Percentiles rank a stretch among this genome's conserved stretches.
Evolutionary conservation across 2,113 vertebrate species (phyloP).

Genomic region (Pseudorectes ferrugineus): DNA sequence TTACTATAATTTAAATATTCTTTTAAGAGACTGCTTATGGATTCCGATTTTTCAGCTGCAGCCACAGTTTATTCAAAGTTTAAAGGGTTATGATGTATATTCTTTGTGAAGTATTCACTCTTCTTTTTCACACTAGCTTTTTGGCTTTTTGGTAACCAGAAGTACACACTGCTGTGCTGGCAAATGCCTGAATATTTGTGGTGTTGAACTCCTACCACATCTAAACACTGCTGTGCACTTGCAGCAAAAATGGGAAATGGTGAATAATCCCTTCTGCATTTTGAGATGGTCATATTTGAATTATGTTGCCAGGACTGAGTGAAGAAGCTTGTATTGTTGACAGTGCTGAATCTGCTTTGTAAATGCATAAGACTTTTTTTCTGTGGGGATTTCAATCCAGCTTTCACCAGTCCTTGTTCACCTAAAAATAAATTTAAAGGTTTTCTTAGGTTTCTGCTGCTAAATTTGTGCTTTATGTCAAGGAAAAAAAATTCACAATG

Average conservation of each 20-base stretch:
- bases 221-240: neutral
- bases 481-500: neutral
- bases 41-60: neutral
- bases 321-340: neutral
- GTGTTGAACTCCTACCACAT: neutral
- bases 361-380: neutral
- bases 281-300: neutral
- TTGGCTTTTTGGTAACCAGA: neutral
- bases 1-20: conserved; percentile 12
- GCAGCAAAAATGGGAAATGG: neutral
- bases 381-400: neutral
- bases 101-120: neutral
- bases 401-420: neutral
- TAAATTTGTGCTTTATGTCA: neutral
- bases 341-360: neutral
- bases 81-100: neutral
- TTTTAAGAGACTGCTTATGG: neutral
- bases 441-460: neutral
- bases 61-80: neutral
- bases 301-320: neutral
- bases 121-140: neutral
- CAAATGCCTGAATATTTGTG: neutral
- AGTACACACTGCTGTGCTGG: neutral
- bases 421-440: neutral
- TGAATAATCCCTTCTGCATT: neutral